Evolutionary conservation across 2,888 invertebrate genomes (phyloP).

Genomic region (Orthosia gothica): DNA sequence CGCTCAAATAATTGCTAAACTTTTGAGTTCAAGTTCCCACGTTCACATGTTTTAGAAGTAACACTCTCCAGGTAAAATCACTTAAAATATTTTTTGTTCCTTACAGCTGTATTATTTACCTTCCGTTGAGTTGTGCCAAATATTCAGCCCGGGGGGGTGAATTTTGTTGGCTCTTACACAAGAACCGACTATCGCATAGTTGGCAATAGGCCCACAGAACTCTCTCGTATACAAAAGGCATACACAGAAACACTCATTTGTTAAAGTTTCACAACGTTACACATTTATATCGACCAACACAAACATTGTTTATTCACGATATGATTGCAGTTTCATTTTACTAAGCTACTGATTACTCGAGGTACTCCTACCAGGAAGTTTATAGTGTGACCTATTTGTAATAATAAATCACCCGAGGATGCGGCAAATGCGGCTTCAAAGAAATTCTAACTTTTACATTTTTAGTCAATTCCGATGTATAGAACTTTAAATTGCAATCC

Average conservation of each 20-base stretch:
- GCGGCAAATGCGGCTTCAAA: too few species aligned
- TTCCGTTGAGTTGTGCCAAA: conserved; percentile 65
- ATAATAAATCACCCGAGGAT: too few species aligned
- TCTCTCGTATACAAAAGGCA: conserved; percentile 59
- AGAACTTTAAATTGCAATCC: too few species aligned
- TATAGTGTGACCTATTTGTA: too few species aligned
- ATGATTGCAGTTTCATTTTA: neutral
- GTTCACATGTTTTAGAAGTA: conserved; percentile 17
- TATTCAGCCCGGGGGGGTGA: conserved; percentile 61
- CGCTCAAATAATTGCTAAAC: too few species aligned
- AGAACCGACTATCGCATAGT: conserved; percentile 67
- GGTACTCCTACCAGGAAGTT: too few species aligned
- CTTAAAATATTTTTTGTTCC: conserved; percentile 45
- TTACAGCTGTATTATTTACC: conserved; percentile 65
- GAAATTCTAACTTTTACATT: too few species aligned
- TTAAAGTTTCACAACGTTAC: conserved; percentile 49
- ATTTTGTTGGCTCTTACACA: conserved; percentile 69
- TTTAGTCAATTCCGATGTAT: too few species aligned
- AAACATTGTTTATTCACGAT: conserved; percentile 10
- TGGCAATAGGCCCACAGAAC: conserved; percentile 71
- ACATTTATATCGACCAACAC: conserved; percentile 35
- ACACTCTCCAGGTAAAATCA: conserved; percentile 13
- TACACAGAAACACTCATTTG: conserved; percentile 63
- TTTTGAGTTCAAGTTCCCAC: neutral
- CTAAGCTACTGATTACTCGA: too few species aligned